Percentiles rank a stretch among this genome's conserved stretches.
Conservation (phyloP, 2,113 vertebrate genomes). For the Litocranius walleri region DNA sequence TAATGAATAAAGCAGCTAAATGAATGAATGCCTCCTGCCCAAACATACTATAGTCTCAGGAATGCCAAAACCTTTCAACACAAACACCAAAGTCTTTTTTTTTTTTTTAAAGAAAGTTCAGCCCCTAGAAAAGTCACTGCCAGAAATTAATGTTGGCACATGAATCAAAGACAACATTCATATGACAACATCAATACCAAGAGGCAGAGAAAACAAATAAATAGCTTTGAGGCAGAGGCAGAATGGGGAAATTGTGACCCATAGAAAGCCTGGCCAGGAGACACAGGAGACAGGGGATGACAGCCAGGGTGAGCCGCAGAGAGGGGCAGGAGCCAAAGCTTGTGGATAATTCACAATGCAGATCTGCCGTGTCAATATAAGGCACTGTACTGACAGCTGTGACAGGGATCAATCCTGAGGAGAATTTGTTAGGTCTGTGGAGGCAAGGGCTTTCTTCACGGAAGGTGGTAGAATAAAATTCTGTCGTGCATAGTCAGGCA, state of each 20-base stretch:
- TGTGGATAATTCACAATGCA: neutral
- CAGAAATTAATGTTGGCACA: constrained; percentile 28
- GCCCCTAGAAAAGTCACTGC: neutral
- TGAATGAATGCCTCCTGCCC: neutral
- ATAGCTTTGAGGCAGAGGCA: neutral
- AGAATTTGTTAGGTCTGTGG: neutral
- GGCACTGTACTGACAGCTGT: neutral
- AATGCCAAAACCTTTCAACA: constrained; percentile 14
- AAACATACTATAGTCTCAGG: neutral
- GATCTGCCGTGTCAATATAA: neutral
- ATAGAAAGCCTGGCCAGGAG: neutral
- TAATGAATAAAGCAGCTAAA: neutral
- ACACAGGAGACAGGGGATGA: neutral
- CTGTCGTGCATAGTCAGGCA: neutral
- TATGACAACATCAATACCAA: neutral
- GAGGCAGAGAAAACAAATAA: constrained; percentile 7
- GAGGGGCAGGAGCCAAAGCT: neutral
- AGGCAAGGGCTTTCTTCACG: neutral
- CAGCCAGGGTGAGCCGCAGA: neutral
- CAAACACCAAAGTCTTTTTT: neutral
- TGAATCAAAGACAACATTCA: constrained; percentile 8
- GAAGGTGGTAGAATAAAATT: constrained; percentile 25
- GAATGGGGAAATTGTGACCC: neutral
- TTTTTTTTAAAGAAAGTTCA: neutral
- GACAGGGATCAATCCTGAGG: neutral